phyloP scores from a whole-genome alignment of 2,797 vertebrate species.

The Sebastes matsubarae region DNA sequence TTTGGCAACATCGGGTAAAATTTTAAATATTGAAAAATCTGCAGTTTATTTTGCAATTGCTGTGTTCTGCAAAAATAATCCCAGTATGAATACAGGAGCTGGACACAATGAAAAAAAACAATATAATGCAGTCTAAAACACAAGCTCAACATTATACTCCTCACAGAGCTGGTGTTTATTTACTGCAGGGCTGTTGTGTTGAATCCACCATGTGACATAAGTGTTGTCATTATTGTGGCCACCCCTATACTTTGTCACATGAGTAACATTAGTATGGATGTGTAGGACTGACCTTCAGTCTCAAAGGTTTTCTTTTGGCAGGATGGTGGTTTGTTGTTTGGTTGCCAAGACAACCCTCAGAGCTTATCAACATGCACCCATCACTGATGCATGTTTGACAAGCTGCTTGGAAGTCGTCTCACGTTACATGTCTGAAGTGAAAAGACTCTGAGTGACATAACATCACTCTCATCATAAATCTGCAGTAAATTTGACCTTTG shows the following conservation, averaged over 20 bases:
- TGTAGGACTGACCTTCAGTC: neutral
- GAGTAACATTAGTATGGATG: neutral
- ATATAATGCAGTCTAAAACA: neutral
- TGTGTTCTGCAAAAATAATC: neutral
- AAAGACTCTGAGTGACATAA: constrained; percentile 31
- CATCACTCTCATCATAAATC: constrained; percentile 1
- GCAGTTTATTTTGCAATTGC: neutral
- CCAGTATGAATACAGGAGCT: neutral
- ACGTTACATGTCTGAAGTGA: constrained; percentile 23
- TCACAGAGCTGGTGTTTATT: neutral
- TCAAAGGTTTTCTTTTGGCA: no score
- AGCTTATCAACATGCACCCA: neutral
- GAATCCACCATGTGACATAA: neutral
- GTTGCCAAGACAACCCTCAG: constrained; percentile 27
- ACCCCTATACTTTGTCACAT: neutral
- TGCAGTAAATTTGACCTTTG: constrained; percentile 43
- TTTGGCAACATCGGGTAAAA: no score
- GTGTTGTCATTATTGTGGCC: constrained; percentile 1
- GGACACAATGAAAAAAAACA: neutral
- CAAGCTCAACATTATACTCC: neutral
- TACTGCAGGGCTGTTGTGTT: neutral
- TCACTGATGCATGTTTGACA: neutral
- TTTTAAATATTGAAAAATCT: no score
- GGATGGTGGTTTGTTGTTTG: constrained; percentile 26
- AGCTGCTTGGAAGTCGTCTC: constrained; percentile 9